Base-by-base conservation (phyloP, 1,140 invertebrate genomes). In the Leptonema lineaticorne region DNA sequence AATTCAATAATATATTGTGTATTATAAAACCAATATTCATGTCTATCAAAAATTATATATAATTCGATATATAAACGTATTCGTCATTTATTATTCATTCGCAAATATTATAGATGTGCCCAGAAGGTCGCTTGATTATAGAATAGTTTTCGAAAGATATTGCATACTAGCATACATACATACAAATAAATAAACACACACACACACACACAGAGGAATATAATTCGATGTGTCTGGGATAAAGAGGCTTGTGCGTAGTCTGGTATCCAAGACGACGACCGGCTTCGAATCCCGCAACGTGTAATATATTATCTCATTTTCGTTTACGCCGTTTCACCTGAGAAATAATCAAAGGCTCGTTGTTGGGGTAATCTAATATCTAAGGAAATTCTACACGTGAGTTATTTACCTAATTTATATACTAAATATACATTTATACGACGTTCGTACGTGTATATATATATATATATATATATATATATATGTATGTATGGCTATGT, bases 281-380 rank as follows among this genome's bases (percentile, higher is more conserved):
- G 20, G 56, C 24, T 58, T 30, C 56, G 24, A 58, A 58, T 58
- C 56, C 59, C 59, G 59, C 59, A 62, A 45, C 59, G 59, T 41
- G 37, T 62, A 62, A 62, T 62, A 62, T 62, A 62, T 62, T 62
- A 62, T 62, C 59, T 62, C 59, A 62, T 62, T 62, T 62, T 62
- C 59, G 24, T 58, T 58, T 58, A 22, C 56, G 27, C 56, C 56
- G 20, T 62, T 62, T 62, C 59, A 62, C 59, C 59, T 62, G 59
- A 62, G 59, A 62, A 62, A 62, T 62, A 62, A 62, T 62, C 59
- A 62, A 62, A 62, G 59, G 59, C 59, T 62, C 59, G 59, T 62
- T 62, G 59, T 62, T 62, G 16, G 50, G 56, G 59, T 37, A 62
- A 62, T 62, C 59, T 62, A 62, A 62, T 62, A 62, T 33, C 29